These are phyloP conservation scores for Andrena bucephala DNA, from an alignment of 2,888 invertebrate species.

Conservation along the genomic window DNA sequence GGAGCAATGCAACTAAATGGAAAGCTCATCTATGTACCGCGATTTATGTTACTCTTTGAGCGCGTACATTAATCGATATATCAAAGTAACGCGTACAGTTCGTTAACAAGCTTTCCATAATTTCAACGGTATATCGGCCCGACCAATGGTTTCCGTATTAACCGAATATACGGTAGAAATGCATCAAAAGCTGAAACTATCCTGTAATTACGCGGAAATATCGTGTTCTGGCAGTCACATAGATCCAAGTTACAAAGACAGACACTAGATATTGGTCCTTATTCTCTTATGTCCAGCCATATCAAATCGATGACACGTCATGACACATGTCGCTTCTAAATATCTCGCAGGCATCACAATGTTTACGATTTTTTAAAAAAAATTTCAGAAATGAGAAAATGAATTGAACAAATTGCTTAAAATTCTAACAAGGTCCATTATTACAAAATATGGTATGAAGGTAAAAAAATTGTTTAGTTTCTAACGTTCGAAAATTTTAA, in stretches of 20 bases:
- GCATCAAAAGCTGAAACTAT: conserved; percentile 19
- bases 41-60: neutral
- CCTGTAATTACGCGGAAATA: conserved; percentile 44
- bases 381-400: too few relatives aligned
- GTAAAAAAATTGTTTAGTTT: too few relatives aligned
- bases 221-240: conserved; percentile 10
- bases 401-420: too few relatives aligned
- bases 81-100: neutral
- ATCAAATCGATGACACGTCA: neutral
- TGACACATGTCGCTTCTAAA: too few relatives aligned
- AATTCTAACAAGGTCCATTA: too few relatives aligned
- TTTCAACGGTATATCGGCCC: neutral
- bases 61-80: neutral
- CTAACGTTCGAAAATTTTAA: too few relatives aligned
- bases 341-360: too few relatives aligned
- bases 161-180: conserved; percentile 29
- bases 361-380: too few relatives aligned
- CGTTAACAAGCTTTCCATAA: conserved; percentile 25
- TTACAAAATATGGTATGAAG: too few relatives aligned
- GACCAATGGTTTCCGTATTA: conserved; percentile 18
- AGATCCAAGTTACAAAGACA: conserved; percentile 32
- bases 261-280: conserved; percentile 14
- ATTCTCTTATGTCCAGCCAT: neutral
- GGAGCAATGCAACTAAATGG: neutral
- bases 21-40: neutral